Percentiles rank a stretch among this genome's conserved stretches.
These are phyloP conservation scores for Cetonia aurata DNA, from an alignment of 2,888 invertebrate genomes.

Conservation along the genomic window DNA sequence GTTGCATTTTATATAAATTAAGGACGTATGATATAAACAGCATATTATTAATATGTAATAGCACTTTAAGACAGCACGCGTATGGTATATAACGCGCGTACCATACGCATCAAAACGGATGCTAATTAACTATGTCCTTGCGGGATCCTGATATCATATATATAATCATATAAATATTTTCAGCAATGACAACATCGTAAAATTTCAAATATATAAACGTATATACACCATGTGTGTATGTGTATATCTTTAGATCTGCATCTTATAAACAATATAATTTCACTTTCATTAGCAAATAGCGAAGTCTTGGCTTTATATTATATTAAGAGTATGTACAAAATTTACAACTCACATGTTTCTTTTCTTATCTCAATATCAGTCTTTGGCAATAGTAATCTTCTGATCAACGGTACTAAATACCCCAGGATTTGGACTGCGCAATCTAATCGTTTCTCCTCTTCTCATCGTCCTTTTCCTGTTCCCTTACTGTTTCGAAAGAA, in stretches of 20 bases:
- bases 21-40: too few species aligned
- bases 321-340: slow-evolving; percentile 41
- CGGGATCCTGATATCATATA: slow-evolving; percentile 21
- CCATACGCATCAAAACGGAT: too few species aligned
- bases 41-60: too few species aligned
- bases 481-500: slow-evolving; percentile 8
- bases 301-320: slow-evolving; percentile 12
- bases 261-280: slow-evolving; percentile 35
- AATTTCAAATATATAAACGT: slow-evolving; percentile 44
- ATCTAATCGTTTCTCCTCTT: not conserved
- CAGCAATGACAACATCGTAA: slow-evolving; percentile 39
- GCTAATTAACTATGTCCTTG: slow-evolving; percentile 15
- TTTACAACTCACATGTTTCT: slow-evolving; percentile 48
- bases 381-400: slow-evolving; percentile 50
- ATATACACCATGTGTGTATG: slow-evolving; percentile 5
- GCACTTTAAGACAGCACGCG: too few species aligned
- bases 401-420: slow-evolving; percentile 16
- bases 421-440: slow-evolving; percentile 5
- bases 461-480: too few species aligned
- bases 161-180: slow-evolving; percentile 26
- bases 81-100: too few species aligned
- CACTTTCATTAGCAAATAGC: slow-evolving; percentile 22
- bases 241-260: slow-evolving; percentile 25
- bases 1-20: too few species aligned
- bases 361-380: slow-evolving; percentile 53